These are phyloP conservation scores for Cromileptes altivelis DNA, from an alignment of 2,113 vertebrate genomes.

Conservation along the genomic window DNA sequence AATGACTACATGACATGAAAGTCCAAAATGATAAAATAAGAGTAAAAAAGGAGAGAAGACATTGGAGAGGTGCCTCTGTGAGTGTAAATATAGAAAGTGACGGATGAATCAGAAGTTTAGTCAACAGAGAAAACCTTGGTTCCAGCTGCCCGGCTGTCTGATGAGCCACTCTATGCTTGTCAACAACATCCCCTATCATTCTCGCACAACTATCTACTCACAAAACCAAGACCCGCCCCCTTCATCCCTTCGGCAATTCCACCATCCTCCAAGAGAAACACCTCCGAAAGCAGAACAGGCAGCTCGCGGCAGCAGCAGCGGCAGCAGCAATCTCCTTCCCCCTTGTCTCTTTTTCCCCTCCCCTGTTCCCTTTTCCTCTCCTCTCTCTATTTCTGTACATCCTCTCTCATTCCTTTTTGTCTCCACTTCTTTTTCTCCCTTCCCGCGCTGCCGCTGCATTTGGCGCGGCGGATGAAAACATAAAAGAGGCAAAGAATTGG, in stretches of 20 bases:
- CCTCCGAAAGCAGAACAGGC: conserved; percentile 56
- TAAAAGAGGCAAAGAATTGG: conserved; percentile 56
- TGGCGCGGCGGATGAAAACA: conserved; percentile 50
- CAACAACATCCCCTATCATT: conserved; percentile 72
- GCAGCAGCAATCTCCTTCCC: conserved; percentile 21
- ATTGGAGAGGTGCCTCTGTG: not conserved
- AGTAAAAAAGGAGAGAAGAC: not conserved
- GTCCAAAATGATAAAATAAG: conserved; percentile 18
- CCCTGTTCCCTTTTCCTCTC: conserved; percentile 21
- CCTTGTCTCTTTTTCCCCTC: not conserved
- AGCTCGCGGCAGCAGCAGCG: conserved; percentile 26
- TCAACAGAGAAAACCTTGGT: conserved; percentile 53
- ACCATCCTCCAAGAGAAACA: conserved; percentile 69
- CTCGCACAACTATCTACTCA: conserved; percentile 73
- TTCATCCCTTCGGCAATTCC: conserved; percentile 67
- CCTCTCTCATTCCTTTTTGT: conserved; percentile 61
- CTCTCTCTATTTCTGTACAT: conserved; percentile 50
- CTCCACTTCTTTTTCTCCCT: conserved; percentile 52
- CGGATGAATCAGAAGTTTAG: conserved; percentile 76
- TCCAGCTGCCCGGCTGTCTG: conserved; percentile 61
- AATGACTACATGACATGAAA: not conserved
- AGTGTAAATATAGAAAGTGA: conserved; percentile 58
- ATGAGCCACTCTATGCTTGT: conserved; percentile 68
- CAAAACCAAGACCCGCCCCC: conserved; percentile 75
- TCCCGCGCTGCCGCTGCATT: conserved; percentile 44